phyloP scores from a whole-genome alignment of 2,888 invertebrate genomes.

The Tipula unca region DNA sequence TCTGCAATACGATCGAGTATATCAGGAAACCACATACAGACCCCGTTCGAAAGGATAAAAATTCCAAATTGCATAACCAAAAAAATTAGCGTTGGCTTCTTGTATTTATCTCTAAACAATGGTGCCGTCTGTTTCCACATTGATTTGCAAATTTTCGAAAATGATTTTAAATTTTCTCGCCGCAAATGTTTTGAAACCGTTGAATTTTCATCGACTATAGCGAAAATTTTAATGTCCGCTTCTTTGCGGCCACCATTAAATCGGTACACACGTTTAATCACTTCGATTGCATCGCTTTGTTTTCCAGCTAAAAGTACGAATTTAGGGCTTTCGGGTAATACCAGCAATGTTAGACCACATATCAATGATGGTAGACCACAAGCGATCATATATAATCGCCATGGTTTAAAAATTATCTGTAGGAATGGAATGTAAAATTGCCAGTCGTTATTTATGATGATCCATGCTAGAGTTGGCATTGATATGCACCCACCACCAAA shows the following conservation, averaged over 20 bases:
- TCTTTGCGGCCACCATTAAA: constrained; percentile 31
- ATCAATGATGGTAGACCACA: constrained; percentile 35
- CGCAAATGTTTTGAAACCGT: constrained; percentile 18
- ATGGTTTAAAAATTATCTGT: constrained; percentile 34
- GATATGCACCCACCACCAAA: constrained; percentile 36
- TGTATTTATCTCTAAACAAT: constrained; percentile 33
- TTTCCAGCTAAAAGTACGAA: constrained; percentile 33
- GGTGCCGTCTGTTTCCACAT: constrained; percentile 38
- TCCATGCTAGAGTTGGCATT: constrained; percentile 36
- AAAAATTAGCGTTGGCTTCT: constrained; percentile 32
- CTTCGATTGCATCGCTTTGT: constrained; percentile 30
- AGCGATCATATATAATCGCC: constrained; percentile 36
- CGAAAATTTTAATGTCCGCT: constrained; percentile 19
- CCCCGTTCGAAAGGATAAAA: not conserved
- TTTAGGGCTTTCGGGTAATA: constrained; percentile 38
- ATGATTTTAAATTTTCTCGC: not conserved
- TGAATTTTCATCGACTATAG: constrained; percentile 15
- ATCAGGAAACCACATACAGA: constrained; percentile 39
- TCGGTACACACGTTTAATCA: constrained; percentile 31
- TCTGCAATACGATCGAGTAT: constrained; percentile 35
- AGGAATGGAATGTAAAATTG: constrained; percentile 30
- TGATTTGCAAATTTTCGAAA: constrained; percentile 28
- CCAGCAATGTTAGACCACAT: constrained; percentile 32
- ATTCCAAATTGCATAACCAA: constrained; percentile 36
- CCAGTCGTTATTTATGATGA: constrained; percentile 36